Conservation (phyloP, 2,113 vertebrate species). For the Zosterops borbonicus region DNA sequence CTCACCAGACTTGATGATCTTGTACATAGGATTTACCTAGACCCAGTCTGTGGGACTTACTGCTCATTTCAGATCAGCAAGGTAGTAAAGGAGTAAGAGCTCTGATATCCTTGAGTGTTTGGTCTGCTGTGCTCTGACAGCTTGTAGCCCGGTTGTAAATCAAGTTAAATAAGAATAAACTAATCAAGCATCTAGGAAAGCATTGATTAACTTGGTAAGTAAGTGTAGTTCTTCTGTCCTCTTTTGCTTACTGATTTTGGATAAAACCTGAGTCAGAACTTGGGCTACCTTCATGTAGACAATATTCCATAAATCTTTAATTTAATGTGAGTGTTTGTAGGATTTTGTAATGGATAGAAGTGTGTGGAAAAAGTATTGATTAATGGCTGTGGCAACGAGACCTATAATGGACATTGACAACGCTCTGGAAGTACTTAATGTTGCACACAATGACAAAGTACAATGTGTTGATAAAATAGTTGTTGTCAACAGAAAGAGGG, state of each 20-base stretch:
- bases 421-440: background rate
- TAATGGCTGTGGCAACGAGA: background rate
- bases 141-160: background rate
- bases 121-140: background rate
- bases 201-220: background rate
- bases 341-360: background rate
- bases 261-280: background rate
- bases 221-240: background rate
- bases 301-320: background rate
- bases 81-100: background rate
- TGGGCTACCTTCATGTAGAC: background rate
- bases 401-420: conserved; percentile 1
- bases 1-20: background rate
- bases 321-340: background rate
- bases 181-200: background rate
- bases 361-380: background rate
- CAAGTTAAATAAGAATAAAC: background rate
- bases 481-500: background rate
- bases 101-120: background rate
- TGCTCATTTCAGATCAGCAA: background rate
- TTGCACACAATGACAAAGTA: background rate
- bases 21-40: background rate
- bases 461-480: background rate
- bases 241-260: background rate
- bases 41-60: background rate